These are phyloP conservation scores for Epizoanthus stellaris DNA, from an alignment of 92 coral and sea anemone species.

Conservation along the genomic window DNA sequence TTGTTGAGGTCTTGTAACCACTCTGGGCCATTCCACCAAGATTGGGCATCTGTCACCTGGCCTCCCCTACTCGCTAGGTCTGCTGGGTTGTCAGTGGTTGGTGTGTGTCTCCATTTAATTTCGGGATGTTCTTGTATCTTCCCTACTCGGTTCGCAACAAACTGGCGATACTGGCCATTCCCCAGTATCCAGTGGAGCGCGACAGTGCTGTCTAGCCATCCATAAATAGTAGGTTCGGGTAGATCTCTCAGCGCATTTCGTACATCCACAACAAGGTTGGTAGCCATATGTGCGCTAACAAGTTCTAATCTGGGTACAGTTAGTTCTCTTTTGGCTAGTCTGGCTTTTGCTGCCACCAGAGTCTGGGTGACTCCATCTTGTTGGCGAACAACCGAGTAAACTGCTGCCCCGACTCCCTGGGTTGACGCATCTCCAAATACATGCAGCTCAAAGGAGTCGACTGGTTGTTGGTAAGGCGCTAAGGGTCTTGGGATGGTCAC, in stretches of 20 bases:
- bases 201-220: constrained; percentile 64
- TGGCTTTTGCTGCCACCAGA: constrained; percentile 53
- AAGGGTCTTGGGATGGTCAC: constrained; percentile 51
- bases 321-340: constrained; percentile 49
- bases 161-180: constrained; percentile 63
- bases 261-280: constrained; percentile 50
- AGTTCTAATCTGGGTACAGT: constrained; percentile 52
- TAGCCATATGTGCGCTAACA: constrained; percentile 57
- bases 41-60: constrained; percentile 1
- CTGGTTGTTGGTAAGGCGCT: constrained; percentile 45
- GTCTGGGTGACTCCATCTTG: constrained; percentile 49
- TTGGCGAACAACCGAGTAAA: constrained; percentile 65
- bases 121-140: constrained; percentile 55
- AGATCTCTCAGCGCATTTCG: constrained; percentile 35
- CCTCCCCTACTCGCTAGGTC: constrained; percentile 65
- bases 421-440: constrained; percentile 52
- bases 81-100: constrained; percentile 64
- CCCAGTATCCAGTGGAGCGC: constrained; percentile 55
- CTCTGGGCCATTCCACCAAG: constrained; percentile 56
- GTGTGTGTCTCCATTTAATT: constrained; percentile 58
- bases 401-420: constrained; percentile 51
- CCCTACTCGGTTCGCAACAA: constrained; percentile 55
- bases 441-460: constrained; percentile 37
- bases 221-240: constrained; percentile 9
- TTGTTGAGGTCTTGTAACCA: constrained; percentile 43